Evolutionary conservation across 2,888 invertebrate genomes (phyloP).

Genomic region (Andrena camellia): DNA sequence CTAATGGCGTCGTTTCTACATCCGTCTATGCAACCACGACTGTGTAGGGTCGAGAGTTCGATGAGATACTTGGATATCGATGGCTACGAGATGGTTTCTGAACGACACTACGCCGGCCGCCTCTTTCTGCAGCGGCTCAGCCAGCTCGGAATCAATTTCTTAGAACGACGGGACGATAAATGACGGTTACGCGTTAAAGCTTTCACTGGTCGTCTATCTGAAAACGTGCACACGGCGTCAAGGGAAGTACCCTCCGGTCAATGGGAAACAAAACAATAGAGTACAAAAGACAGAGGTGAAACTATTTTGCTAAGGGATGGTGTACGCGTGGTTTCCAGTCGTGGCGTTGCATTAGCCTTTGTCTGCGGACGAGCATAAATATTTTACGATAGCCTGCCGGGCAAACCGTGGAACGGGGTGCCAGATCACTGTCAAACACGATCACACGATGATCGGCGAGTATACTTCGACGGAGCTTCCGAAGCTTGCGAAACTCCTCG

Average conservation of each 20-base stretch:
- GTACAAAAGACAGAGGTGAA: constrained; percentile 52
- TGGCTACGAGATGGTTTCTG: background rate
- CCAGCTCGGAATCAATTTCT: constrained; percentile 23
- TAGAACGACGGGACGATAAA: background rate
- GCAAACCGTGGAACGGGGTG: constrained; percentile 31
- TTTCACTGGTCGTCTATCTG: constrained; percentile 30
- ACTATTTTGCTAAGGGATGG: constrained; percentile 41
- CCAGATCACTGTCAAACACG: background rate
- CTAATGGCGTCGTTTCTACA: constrained; percentile 68
- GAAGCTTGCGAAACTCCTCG: constrained; percentile 21
- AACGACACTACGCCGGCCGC: background rate
- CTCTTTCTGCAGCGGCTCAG: background rate
- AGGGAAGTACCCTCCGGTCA: background rate
- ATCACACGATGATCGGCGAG: constrained; percentile 3
- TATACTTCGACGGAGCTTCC: constrained; percentile 28
- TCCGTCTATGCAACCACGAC: constrained; percentile 74
- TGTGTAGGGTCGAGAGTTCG: constrained; percentile 62
- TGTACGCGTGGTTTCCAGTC: constrained; percentile 11
- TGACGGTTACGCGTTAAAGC: constrained; percentile 45
- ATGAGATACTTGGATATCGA: background rate
- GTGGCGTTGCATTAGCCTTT: background rate
- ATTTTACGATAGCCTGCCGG: constrained; percentile 10
- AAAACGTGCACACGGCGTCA: constrained; percentile 1
- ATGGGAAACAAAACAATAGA: constrained; percentile 4
- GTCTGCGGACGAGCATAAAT: background rate